Evolutionary conservation across 2,888 invertebrate genomes (phyloP).

Genomic region (Drosophila kambysellisi): DNA sequence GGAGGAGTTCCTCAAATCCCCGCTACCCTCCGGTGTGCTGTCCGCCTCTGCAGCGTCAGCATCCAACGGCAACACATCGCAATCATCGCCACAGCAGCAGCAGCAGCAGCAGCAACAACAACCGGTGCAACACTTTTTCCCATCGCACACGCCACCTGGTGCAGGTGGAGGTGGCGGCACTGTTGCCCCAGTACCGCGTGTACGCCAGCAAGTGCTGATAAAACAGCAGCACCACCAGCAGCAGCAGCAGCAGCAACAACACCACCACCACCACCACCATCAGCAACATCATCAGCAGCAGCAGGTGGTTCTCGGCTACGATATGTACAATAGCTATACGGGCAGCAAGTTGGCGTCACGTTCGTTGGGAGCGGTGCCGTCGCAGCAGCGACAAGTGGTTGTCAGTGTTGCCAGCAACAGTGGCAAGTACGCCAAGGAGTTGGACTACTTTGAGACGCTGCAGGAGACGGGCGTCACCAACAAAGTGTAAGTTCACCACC

Average conservation of each 20-base stretch:
- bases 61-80: constrained; percentile 42
- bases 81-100: constrained; percentile 26
- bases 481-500: constrained; percentile 80
- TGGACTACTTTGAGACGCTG: constrained; percentile 83
- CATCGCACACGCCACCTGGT: constrained; percentile 61
- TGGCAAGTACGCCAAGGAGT: constrained; percentile 82
- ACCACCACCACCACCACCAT: constrained; percentile 48
- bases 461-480: constrained; percentile 85
- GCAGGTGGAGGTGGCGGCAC: constrained; percentile 26
- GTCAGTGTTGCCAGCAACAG: constrained; percentile 59
- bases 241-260: constrained; percentile 39
- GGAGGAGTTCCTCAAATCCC: constrained; percentile 93
- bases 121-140: constrained; percentile 63
- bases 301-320: constrained; percentile 71
- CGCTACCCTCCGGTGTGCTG: constrained; percentile 81
- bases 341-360: constrained; percentile 63
- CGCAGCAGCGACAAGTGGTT: constrained; percentile 56
- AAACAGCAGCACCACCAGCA: constrained; percentile 43
- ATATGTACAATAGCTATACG: constrained; percentile 81
- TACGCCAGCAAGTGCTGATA: constrained; percentile 49
- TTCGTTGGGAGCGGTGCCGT: constrained; percentile 53
- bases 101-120: constrained; percentile 49
- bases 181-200: constrained; percentile 26
- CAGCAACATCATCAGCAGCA: constrained; percentile 61
- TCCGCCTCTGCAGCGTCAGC: constrained; percentile 44